phyloP scores from a whole-genome alignment of 37 sponge, comb jelly and placozoan species.

The Beroe ovata region DNA sequence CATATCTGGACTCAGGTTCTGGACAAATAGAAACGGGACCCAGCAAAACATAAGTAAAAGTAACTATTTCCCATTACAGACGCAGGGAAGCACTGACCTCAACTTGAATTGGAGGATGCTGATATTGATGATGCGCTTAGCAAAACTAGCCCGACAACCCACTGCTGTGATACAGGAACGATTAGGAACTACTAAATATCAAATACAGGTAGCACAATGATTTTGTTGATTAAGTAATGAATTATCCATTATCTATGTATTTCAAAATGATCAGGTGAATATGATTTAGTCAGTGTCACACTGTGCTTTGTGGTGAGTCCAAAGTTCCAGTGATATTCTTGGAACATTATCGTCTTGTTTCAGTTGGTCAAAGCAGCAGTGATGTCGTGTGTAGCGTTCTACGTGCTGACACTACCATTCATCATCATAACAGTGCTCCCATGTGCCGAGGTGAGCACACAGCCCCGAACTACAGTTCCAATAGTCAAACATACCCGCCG shows the following conservation, averaged over 20 bases:
- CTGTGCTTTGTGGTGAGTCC: no score
- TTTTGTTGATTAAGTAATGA: no score
- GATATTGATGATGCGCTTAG: slow-evolving; percentile 60
- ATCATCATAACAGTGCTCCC: slow-evolving; percentile 38
- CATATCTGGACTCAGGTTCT: no score
- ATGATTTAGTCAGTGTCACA: no score
- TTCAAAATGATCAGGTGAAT: no score
- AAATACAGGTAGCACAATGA: slow-evolving; percentile 42
- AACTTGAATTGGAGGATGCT: slow-evolving; percentile 66
- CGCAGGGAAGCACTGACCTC: background rate
- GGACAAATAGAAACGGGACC: no score
- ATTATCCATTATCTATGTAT: no score
- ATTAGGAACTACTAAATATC: slow-evolving; percentile 43
- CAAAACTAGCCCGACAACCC: slow-evolving; percentile 42
- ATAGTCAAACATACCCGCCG: no score
- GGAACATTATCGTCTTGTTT: no score
- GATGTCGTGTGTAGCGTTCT: slow-evolving; percentile 63
- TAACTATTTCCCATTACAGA: slow-evolving; percentile 12
- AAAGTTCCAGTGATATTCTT: no score
- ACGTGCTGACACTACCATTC: slow-evolving; percentile 41
- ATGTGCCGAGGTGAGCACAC: background rate
- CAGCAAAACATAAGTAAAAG: no score
- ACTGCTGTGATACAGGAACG: slow-evolving; percentile 9
- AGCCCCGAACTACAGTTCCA: no score
- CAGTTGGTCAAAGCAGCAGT: slow-evolving; percentile 54